Evolutionary conservation across 2,797 vertebrate genomes (phyloP).

Genomic region (Morus bassanus): DNA sequence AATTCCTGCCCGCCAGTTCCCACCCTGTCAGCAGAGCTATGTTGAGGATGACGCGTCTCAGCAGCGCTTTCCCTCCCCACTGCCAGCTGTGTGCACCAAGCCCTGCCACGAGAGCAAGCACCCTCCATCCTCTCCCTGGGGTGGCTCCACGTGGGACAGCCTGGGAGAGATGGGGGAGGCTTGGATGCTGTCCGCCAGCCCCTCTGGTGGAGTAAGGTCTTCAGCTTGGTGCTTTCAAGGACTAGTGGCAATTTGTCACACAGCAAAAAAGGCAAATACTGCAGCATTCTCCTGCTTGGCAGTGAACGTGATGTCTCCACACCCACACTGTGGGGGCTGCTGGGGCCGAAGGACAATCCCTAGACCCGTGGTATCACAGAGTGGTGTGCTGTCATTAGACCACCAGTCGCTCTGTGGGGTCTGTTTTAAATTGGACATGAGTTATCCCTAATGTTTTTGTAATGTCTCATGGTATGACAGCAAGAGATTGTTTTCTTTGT

Average conservation of each 20-base stretch:
- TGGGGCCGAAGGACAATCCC: background rate
- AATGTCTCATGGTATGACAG: background rate
- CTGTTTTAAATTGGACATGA: slow-evolving; percentile 7
- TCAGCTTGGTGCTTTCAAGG: background rate
- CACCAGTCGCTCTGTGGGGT: background rate
- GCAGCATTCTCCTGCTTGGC: background rate
- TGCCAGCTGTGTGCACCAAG: background rate
- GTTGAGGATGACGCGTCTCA: background rate
- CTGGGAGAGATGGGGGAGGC: background rate
- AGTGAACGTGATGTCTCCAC: background rate
- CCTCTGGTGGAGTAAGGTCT: background rate
- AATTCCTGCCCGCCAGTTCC: background rate
- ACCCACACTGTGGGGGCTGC: background rate
- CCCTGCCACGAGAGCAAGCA: background rate
- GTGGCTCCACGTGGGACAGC: background rate
- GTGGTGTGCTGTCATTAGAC: background rate
- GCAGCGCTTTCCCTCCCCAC: rapidly evolving
- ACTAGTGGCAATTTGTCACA: background rate
- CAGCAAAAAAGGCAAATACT: background rate
- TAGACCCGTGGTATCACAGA: background rate
- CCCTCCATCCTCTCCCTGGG: background rate
- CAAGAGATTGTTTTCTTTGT: slow-evolving; percentile 8
- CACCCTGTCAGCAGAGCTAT: background rate
- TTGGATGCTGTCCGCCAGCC: background rate
- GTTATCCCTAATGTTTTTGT: slow-evolving; percentile 6